Evolutionary conservation across 2,113 vertebrate species (phyloP).

Genomic region (Carassius gibelio): DNA sequence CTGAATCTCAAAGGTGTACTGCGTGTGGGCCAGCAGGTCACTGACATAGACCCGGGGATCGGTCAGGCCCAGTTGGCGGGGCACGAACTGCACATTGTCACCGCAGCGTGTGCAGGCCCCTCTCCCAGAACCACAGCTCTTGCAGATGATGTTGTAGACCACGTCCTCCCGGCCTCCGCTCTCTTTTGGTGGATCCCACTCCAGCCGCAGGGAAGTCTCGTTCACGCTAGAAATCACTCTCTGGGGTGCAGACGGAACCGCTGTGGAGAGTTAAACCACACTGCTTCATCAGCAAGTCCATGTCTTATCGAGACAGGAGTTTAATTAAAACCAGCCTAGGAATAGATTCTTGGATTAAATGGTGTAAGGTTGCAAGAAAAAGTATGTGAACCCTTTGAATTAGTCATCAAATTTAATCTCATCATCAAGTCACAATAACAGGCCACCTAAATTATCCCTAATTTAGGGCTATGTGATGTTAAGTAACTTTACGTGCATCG

Average conservation of each 20-base stretch:
- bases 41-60: constrained; percentile 86
- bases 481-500: neutral
- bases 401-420: neutral
- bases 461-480: neutral
- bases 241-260: constrained; percentile 86
- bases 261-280: constrained; percentile 64
- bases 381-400: neutral
- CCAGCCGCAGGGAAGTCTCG: constrained; percentile 89
- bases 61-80: constrained; percentile 88
- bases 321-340: constrained; percentile 11
- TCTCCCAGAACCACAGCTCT: constrained; percentile 86
- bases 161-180: constrained; percentile 87
- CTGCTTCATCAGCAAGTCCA: neutral
- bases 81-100: constrained; percentile 91
- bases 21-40: constrained; percentile 91
- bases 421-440: neutral
- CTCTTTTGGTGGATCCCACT: constrained; percentile 85
- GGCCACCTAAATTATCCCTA: neutral
- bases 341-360: neutral
- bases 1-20: constrained; percentile 96
- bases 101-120: constrained; percentile 90
- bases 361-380: neutral
- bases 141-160: constrained; percentile 97
- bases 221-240: constrained; percentile 93
- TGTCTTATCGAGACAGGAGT: neutral